phyloP scores from a whole-genome alignment of 2,888 invertebrate genomes.

The Luperina testacea region DNA sequence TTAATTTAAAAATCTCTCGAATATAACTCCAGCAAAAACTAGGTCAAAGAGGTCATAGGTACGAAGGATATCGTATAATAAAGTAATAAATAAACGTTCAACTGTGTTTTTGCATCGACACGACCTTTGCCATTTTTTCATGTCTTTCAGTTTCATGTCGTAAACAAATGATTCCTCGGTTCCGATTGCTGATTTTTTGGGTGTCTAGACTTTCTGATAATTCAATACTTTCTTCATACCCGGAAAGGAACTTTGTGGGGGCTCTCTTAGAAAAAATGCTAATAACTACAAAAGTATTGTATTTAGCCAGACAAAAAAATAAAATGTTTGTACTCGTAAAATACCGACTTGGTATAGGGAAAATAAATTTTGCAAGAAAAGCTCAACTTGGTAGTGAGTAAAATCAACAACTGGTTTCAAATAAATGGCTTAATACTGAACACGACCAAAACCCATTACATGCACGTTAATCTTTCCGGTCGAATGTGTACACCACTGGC shows the following conservation, averaged over 20 bases:
- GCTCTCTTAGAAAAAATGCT: neutral
- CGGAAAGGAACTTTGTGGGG: neutral
- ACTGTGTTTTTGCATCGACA: slow-evolving; percentile 59
- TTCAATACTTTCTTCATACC: neutral
- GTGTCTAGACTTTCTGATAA: slow-evolving; percentile 67
- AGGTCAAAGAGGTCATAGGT: slow-evolving; percentile 47
- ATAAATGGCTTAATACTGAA: no score
- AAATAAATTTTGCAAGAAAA: no score
- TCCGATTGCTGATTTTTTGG: slow-evolving; percentile 68
- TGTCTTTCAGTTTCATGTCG: slow-evolving; percentile 78
- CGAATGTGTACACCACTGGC: no score
- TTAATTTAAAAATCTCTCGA: neutral
- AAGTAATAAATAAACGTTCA: slow-evolving; percentile 55
- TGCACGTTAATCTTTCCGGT: no score
- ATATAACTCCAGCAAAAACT: slow-evolving; percentile 26
- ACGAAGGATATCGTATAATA: slow-evolving; percentile 51
- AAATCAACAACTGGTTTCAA: no score
- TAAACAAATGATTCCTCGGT: slow-evolving; percentile 76
- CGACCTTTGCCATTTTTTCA: slow-evolving; percentile 78
- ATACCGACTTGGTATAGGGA: neutral
- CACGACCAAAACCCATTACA: no score
- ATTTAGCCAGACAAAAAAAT: neutral
- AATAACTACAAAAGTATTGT: no score
- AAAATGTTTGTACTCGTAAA: neutral
- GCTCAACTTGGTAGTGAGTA: no score